Conservation (phyloP, 1,140 invertebrate genomes). For the Conus betulinus region DNA sequence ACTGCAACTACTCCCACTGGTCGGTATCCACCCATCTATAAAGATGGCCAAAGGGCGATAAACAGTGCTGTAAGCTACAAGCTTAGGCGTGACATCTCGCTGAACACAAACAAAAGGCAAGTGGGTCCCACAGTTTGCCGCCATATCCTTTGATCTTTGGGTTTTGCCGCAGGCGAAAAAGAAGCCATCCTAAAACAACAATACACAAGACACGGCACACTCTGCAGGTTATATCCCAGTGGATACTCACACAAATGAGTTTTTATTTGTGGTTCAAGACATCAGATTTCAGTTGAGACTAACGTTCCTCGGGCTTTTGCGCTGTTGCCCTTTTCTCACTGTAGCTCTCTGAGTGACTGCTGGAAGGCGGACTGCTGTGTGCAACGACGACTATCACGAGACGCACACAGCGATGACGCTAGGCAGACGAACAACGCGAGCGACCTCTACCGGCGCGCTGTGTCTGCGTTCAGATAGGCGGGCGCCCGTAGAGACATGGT, state of each 20-base stretch:
- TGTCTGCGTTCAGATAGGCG: not conserved
- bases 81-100: conserved; percentile 5
- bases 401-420: conserved; percentile 6
- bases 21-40: not conserved
- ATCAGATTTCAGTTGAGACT: not conserved
- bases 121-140: conserved; percentile 33
- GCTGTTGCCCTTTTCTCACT: not conserved
- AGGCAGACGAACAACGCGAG: conserved; percentile 15
- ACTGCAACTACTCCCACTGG: not conserved
- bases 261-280: conserved; percentile 1
- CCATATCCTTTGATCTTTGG: conserved; percentile 41
- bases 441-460: conserved; percentile 12
- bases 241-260: conserved; percentile 39
- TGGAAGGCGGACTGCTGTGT: not conserved
- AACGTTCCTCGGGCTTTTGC: not conserved
- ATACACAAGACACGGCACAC: not conserved
- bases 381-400: conserved; percentile 6
- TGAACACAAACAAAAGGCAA: conserved; percentile 21
- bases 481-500: not conserved
- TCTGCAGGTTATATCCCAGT: not conserved
- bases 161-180: not conserved
- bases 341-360: not conserved
- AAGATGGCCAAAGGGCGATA: not conserved
- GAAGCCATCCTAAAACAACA: not conserved
- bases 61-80: not conserved